Conservation (phyloP, 2,888 invertebrate genomes). For the Plemyria rubiginata region DNA sequence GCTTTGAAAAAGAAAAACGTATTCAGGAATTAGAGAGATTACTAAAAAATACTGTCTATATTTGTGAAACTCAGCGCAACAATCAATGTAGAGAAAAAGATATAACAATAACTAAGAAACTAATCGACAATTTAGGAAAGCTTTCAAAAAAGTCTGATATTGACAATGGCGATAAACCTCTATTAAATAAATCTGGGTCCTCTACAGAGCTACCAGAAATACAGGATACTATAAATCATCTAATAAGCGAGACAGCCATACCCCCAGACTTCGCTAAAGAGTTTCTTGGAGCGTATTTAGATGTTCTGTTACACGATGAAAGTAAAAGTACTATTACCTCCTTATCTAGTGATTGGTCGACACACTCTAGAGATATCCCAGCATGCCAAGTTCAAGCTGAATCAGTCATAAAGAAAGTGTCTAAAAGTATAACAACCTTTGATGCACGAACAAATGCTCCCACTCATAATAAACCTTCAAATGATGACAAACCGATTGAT, state of each 20-base stretch:
- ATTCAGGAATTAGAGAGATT: slow-evolving; percentile 70
- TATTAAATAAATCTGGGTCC: slow-evolving; percentile 54
- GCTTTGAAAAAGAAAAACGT: slow-evolving; percentile 63
- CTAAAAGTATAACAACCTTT: slow-evolving; percentile 57
- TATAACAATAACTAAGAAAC: slow-evolving; percentile 65
- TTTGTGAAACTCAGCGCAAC: slow-evolving; percentile 57
- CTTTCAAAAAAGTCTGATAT: slow-evolving; percentile 40
- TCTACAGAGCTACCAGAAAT: slow-evolving; percentile 62
- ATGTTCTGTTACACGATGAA: slow-evolving; percentile 56
- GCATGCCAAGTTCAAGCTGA: slow-evolving; percentile 64
- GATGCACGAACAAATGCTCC: slow-evolving; percentile 34
- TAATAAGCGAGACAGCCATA: slow-evolving; percentile 64
- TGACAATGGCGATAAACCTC: slow-evolving; percentile 36
- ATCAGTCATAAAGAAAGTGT: slow-evolving; percentile 57
- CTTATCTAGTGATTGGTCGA: slow-evolving; percentile 51
- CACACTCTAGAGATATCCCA: slow-evolving; percentile 33
- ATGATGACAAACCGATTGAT: slow-evolving; percentile 45
- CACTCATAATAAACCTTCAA: slow-evolving; percentile 15
- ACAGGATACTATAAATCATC: slow-evolving; percentile 65
- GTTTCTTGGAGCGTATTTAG: slow-evolving; percentile 65
- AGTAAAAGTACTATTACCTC: slow-evolving; percentile 50
- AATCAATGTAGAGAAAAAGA: slow-evolving; percentile 59
- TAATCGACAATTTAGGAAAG: slow-evolving; percentile 62
- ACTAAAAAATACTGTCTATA: slow-evolving; percentile 70
- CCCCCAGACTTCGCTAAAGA: slow-evolving; percentile 65